phyloP scores from a whole-genome alignment of 2,113 vertebrate species.

The Salvator merianae region DNA sequence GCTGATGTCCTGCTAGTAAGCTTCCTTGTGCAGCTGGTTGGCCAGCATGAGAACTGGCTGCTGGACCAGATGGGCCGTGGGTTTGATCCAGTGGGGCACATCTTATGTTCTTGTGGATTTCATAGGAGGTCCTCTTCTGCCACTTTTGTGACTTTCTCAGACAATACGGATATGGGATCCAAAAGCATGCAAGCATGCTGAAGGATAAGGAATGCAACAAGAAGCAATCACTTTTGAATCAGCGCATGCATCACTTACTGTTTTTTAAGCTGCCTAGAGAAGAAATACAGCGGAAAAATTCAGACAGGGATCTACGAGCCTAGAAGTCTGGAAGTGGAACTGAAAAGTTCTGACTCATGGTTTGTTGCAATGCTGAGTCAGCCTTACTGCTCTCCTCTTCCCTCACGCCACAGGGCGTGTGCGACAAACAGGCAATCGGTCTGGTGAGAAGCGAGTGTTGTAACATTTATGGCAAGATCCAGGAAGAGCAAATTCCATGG shows the following conservation, averaged over 20 bases:
- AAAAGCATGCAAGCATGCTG: not conserved
- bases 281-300: not conserved
- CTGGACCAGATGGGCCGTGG: not conserved
- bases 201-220: not conserved
- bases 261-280: not conserved
- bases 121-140: not conserved
- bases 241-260: not conserved
- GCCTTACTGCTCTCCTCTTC: not conserved
- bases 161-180: no score
- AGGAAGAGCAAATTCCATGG: not conserved
- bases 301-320: not conserved
- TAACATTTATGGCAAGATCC: not conserved
- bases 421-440: not conserved
- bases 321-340: not conserved
- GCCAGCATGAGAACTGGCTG: no score
- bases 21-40: no score
- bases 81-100: no score
- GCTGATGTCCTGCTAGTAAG: no score
- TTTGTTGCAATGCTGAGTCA: conserved; percentile 10
- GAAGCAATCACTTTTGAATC: not conserved
- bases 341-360: conserved; percentile 10
- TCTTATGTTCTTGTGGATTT: no score
- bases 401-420: not conserved
- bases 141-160: no score
- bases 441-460: not conserved